Conservation (phyloP, 2,797 vertebrate species). For the Pseudochirops corinnae region DNA sequence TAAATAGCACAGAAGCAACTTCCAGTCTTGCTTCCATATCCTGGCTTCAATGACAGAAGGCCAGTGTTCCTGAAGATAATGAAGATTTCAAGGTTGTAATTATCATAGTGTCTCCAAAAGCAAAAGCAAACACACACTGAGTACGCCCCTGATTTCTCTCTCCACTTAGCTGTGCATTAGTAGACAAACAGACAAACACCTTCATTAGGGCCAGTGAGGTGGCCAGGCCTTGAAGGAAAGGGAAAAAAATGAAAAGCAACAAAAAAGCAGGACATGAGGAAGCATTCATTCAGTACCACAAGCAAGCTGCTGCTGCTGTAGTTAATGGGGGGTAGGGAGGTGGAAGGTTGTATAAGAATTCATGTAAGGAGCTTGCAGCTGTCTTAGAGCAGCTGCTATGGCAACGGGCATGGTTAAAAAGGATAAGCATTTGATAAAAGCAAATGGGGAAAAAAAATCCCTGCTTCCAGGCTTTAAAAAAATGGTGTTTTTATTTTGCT, state of each 20-base stretch:
- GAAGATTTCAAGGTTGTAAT: slow-evolving; percentile 87
- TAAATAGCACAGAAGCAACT: background rate
- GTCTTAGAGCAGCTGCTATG: slow-evolving; percentile 77
- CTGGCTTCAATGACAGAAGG: slow-evolving; percentile 77
- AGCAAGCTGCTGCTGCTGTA: rapidly evolving
- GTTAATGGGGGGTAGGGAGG: slow-evolving; percentile 10
- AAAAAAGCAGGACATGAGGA: background rate
- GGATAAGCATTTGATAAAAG: slow-evolving; percentile 79
- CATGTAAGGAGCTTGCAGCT: slow-evolving; percentile 27
- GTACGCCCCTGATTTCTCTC: rapidly evolving
- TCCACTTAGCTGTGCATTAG: background rate
- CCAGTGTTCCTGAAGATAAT: slow-evolving; percentile 84
- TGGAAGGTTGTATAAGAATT: slow-evolving; percentile 64
- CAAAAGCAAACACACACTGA: slow-evolving; percentile 15
- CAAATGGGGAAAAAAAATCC: slow-evolving; percentile 68
- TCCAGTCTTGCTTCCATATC: background rate
- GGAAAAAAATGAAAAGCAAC: background rate
- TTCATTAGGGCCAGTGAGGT: background rate
- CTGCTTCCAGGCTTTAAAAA: slow-evolving; percentile 73
- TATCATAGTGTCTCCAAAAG: slow-evolving; percentile 85
- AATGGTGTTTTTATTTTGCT: slow-evolving; percentile 63
- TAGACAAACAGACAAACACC: background rate
- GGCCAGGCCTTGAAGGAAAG: slow-evolving; percentile 22
- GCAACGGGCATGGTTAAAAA: slow-evolving; percentile 75
- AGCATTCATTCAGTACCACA: background rate